A percentile compares a stretch with the other conserved stretches of the same genome.
These are phyloP conservation scores for Botia almorhae DNA, from an alignment of 2,797 vertebrate species.

Conservation along the genomic window DNA sequence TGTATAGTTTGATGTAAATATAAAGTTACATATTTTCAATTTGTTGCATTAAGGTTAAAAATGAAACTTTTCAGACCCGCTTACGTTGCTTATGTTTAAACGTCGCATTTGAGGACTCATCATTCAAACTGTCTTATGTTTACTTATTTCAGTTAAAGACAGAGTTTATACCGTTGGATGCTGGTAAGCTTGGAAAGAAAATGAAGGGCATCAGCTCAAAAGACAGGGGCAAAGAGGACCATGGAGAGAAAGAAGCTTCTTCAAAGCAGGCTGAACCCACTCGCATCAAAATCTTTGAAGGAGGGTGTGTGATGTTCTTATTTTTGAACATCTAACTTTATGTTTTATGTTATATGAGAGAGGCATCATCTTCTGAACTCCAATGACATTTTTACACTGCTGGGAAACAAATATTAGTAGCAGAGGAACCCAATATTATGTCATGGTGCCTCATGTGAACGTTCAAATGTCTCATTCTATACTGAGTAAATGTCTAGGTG, in stretches of 20 bases:
- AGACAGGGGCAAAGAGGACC: slow-evolving; percentile 92
- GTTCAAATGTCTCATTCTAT: background rate
- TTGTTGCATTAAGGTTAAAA: no score
- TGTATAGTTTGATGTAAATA: background rate
- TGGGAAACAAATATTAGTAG: slow-evolving; percentile 31
- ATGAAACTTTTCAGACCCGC: no score
- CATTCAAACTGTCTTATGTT: slow-evolving; percentile 40
- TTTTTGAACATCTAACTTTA: slow-evolving; percentile 10
- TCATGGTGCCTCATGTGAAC: background rate
- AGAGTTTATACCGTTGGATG: slow-evolving; percentile 89
- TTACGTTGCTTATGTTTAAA: no score
- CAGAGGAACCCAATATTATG: slow-evolving; percentile 7
- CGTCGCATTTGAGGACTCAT: no score
- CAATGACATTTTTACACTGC: slow-evolving; percentile 36
- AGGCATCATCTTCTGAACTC: slow-evolving; percentile 10
- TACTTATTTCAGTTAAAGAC: slow-evolving; percentile 87
- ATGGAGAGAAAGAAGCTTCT: slow-evolving; percentile 87
- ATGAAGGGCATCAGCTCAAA: slow-evolving; percentile 88
- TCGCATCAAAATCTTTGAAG: slow-evolving; percentile 99
- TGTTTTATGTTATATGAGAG: slow-evolving; percentile 23
- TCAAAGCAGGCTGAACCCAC: slow-evolving; percentile 89
- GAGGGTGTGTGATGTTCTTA: slow-evolving; percentile 85
- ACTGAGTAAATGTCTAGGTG: background rate
- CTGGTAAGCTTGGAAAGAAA: slow-evolving; percentile 90
- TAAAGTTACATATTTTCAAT: no score